phyloP scores from a whole-genome alignment of 2,888 invertebrate genomes.

The Didymodactylos carnosus region DNA sequence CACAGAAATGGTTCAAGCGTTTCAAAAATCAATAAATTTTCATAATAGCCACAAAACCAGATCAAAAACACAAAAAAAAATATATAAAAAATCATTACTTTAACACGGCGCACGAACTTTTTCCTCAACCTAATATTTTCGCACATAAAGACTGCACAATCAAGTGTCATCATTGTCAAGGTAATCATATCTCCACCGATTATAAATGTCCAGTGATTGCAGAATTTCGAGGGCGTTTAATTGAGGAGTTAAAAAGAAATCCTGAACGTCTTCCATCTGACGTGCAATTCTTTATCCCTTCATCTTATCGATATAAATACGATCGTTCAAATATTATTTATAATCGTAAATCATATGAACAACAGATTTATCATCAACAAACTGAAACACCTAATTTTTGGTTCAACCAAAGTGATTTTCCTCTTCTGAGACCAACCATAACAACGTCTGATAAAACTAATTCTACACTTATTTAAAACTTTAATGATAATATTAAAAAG shows the following conservation, averaged over 20 bases:
- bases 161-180: not conserved
- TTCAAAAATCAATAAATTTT: too few species aligned
- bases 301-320: not conserved
- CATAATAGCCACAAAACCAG: too few species aligned
- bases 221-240: not conserved
- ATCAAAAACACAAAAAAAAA: too few species aligned
- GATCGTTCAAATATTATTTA: not conserved
- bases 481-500: not conserved
- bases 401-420: not conserved
- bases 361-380: not conserved
- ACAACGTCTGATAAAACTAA: not conserved
- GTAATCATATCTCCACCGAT: not conserved
- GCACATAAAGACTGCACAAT: too few species aligned
- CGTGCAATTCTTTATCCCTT: not conserved
- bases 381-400: not conserved
- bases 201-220: not conserved
- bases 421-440: not conserved
- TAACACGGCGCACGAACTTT: too few species aligned
- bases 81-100: conserved; percentile 9
- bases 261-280: not conserved
- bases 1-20: too few species aligned
- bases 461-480: not conserved
- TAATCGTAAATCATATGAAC: too few species aligned
- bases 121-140: too few species aligned
- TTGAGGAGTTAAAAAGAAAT: not conserved